phyloP scores from a whole-genome alignment of 1,140 invertebrate species.

The Platyura marginata region DNA sequence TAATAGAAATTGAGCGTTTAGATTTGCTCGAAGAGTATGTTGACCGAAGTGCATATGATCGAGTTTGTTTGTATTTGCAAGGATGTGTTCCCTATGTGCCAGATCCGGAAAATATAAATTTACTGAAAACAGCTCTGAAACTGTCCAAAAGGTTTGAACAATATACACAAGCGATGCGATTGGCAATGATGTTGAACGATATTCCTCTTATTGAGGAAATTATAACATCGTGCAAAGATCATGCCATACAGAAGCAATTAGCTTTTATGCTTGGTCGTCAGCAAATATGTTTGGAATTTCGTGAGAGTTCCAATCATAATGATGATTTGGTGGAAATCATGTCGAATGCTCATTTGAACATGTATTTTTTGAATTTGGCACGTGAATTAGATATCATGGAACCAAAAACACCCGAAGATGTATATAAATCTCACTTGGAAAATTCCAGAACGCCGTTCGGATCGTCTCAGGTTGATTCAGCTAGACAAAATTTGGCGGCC shows the following conservation, averaged over 20 bases:
- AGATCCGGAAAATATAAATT: slow-evolving; percentile 86
- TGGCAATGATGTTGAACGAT: slow-evolving; percentile 93
- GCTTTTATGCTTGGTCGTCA: slow-evolving; percentile 96
- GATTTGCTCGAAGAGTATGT: slow-evolving; percentile 83
- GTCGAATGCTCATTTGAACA: slow-evolving; percentile 90
- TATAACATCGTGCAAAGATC: slow-evolving; percentile 19
- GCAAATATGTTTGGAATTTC: slow-evolving; percentile 72
- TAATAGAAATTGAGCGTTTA: slow-evolving; percentile 94
- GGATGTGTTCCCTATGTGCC: slow-evolving; percentile 97
- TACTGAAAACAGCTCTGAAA: slow-evolving; percentile 71
- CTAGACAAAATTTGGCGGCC: slow-evolving; percentile 89
- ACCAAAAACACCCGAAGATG: slow-evolving; percentile 97
- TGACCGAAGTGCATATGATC: slow-evolving; percentile 77
- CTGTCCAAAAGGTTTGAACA: slow-evolving; percentile 87
- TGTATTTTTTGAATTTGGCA: slow-evolving; percentile 88
- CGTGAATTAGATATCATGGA: slow-evolving; percentile 99
- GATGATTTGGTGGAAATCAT: slow-evolving; percentile 78
- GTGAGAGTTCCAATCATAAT: slow-evolving; percentile 38
- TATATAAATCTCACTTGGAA: slow-evolving; percentile 97
- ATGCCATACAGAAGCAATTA: slow-evolving; percentile 58
- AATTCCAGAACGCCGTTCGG: slow-evolving; percentile 68
- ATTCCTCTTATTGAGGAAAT: slow-evolving; percentile 19
- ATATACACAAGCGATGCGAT: slow-evolving; percentile 79
- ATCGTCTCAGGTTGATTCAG: slow-evolving; percentile 80
- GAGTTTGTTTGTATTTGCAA: slow-evolving; percentile 86